A percentile compares a stretch with the other conserved stretches of the same genome.
Evolutionary conservation across 1,140 invertebrate genomes (phyloP).

Genomic region (Cydia amplana): DNA sequence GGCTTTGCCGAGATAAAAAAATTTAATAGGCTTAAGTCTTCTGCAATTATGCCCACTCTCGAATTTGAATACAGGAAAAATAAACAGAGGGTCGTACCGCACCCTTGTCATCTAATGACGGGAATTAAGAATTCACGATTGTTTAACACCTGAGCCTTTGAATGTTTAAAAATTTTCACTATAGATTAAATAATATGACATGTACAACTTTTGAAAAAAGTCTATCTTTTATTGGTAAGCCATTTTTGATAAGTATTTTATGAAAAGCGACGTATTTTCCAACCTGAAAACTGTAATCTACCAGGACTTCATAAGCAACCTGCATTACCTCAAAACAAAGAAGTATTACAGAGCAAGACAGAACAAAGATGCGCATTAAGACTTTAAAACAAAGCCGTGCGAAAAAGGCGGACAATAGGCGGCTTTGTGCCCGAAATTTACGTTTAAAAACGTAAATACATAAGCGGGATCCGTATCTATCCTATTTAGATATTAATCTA

Average conservation of each 20-base stretch:
- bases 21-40: conserved; percentile 47
- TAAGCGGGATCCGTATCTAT: conserved; percentile 77
- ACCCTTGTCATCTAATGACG: conserved; percentile 68
- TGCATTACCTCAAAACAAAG: conserved; percentile 48
- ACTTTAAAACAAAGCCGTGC: conserved; percentile 63
- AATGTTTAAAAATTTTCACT: conserved; percentile 26
- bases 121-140: conserved; percentile 50
- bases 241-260: not conserved
- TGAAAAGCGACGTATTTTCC: not conserved
- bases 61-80: conserved; percentile 42
- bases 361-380: conserved; percentile 58
- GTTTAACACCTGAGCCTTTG: conserved; percentile 59
- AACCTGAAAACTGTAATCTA: conserved; percentile 24
- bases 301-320: conserved; percentile 52
- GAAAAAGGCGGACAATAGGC: conserved; percentile 58
- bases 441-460: conserved; percentile 75
- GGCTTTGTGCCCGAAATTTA: conserved; percentile 61
- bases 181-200: not conserved
- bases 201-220: not conserved
- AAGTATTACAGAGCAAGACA: conserved; percentile 45
- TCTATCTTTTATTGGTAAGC: not conserved
- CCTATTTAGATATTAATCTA: conserved; percentile 80
- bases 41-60: conserved; percentile 45
- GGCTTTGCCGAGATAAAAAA: conserved; percentile 38
- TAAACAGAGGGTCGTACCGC: conserved; percentile 54